Evolutionary conservation across 2,797 vertebrate genomes (phyloP).

Genomic region (Pangasius krempfi): DNA sequence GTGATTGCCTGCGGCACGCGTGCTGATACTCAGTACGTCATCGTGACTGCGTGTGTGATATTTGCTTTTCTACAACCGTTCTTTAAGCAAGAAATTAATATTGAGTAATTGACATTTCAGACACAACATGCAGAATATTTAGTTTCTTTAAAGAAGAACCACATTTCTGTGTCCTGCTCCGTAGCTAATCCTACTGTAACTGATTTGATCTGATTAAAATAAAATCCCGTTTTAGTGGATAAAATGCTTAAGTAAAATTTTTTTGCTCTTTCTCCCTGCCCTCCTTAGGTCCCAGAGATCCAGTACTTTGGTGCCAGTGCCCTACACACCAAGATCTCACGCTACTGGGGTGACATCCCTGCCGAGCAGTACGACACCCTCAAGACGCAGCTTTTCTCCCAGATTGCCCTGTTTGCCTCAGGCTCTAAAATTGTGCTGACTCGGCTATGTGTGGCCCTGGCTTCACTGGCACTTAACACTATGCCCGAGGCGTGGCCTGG

Average conservation of each 20-base stretch:
- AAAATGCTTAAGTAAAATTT: not conserved
- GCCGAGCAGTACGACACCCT: constrained; percentile 94
- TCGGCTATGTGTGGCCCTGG: constrained; percentile 93
- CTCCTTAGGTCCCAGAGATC: constrained; percentile 90
- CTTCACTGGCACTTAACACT: constrained; percentile 96
- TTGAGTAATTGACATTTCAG: not conserved
- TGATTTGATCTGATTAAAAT: not conserved
- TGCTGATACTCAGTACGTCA: too few species aligned
- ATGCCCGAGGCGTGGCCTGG: constrained; percentile 98
- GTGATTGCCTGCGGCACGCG: too few species aligned
- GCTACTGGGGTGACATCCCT: constrained; percentile 98
- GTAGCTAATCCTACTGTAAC: not conserved
- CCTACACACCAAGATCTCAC: constrained; percentile 97
- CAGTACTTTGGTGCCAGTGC: constrained; percentile 98
- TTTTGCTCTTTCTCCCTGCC: not conserved
- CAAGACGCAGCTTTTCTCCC: constrained; percentile 95
- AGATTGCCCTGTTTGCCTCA: constrained; percentile 93
- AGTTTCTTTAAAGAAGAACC: not conserved
- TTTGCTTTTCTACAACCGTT: not conserved
- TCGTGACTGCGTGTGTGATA: too few species aligned
- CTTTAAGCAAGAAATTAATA: not conserved
- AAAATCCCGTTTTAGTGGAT: not conserved
- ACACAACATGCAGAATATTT: not conserved
- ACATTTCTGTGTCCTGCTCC: not conserved
- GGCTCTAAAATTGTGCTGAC: constrained; percentile 98